Base-by-base conservation (phyloP, 2,797 vertebrate genomes). In the Semotilus atromaculatus region DNA sequence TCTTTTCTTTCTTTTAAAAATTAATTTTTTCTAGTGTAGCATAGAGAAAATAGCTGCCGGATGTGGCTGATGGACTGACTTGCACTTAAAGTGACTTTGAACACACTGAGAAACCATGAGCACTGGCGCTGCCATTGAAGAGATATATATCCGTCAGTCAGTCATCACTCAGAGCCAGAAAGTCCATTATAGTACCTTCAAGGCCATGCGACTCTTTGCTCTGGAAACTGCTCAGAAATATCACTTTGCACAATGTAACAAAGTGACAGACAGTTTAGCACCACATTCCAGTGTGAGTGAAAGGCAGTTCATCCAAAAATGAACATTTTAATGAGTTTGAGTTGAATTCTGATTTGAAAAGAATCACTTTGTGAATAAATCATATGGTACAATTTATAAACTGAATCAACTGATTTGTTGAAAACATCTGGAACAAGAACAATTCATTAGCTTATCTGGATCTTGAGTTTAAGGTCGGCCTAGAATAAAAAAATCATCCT, bases 61-160 rank as follows among this genome's bases (percentile, higher is more conserved):
- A 31, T 5, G 60, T 79, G 77, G n/a, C n/a, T 79, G 26, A 64
- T 45, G n/a, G 76, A 26, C 38, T 23, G 48, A 75, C 29, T 75
- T 13, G 23, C 53, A 45, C 23, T 77, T 19, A 77, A 40, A 76
- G 13, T n/a, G 21, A 75, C 19, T 75, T 75, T 55, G 29, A 73
- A 66, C 70, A 64, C 26, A 53, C 2, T 38, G 0, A 66, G 34
- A 36, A 75, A 66, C 13, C n/a, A 45, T 16, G 19, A 64, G 34
- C 19, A 51, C 81, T 51, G 58, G 21, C 55, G 62, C 70, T 64
- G 60, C 40, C 5, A 34, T 58, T 58, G 36, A 76, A 77, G n/a
- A 76, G 60, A 45, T 45, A 68, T 66, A 36, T 68, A n/a, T 68
- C 73, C 68, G 62, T 55, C 62, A 76, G 73, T 34, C 34, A 53